Evolutionary conservation across 2,888 invertebrate species (phyloP).

Genomic region (Drosophila gaucha): DNA sequence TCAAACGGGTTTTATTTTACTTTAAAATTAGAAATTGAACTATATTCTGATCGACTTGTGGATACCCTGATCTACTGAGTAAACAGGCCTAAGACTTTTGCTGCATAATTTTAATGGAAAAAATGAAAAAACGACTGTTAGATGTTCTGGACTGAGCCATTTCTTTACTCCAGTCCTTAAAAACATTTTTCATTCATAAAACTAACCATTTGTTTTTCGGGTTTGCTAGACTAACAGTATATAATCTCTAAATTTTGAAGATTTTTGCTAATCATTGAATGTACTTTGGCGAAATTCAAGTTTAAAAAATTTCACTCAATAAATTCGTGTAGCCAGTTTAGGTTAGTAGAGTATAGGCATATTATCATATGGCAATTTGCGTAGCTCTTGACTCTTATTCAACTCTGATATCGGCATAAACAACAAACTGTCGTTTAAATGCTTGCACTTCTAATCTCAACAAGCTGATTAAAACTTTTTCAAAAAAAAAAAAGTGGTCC

Average conservation of each 20-base stretch:
- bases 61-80: not conserved
- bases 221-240: too few relatives aligned
- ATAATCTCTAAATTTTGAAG: not conserved
- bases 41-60: too few relatives aligned
- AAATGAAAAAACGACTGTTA: too few relatives aligned
- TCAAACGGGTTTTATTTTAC: too few relatives aligned
- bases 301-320: too few relatives aligned
- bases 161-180: too few relatives aligned
- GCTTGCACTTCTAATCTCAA: conserved; percentile 18
- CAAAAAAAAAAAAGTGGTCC: not conserved
- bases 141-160: too few relatives aligned
- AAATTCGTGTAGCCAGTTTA: not conserved
- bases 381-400: not conserved
- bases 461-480: conserved; percentile 46
- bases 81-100: too few relatives aligned
- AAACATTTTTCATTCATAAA: too few relatives aligned
- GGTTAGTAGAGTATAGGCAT: not conserved
- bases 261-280: not conserved
- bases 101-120: too few relatives aligned
- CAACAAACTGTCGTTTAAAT: conserved; percentile 23
- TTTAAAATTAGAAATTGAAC: too few relatives aligned
- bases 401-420: conserved; percentile 12
- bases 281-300: not conserved
- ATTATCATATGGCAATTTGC: not conserved
- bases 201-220: too few relatives aligned